Evolutionary conservation across 2,888 invertebrate genomes (phyloP).

Genomic region (Nemurella pictetii): DNA sequence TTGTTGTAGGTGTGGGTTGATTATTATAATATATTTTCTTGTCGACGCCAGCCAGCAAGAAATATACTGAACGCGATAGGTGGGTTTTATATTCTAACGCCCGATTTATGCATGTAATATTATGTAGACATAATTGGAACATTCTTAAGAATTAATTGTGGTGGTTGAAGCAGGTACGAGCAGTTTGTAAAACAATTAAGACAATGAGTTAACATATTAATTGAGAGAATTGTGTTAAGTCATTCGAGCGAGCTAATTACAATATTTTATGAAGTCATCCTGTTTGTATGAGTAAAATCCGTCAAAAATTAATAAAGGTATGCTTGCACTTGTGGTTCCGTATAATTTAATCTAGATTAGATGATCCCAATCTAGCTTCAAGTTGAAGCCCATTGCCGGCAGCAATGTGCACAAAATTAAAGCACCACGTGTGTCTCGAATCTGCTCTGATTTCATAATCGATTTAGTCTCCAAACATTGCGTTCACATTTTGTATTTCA

Average conservation of each 20-base stretch:
- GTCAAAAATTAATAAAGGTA: slow-evolving; percentile 10
- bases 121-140: slow-evolving; percentile 15
- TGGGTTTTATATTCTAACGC: slow-evolving; percentile 17
- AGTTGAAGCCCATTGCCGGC: not conserved
- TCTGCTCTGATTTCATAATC: not conserved
- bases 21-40: not conserved
- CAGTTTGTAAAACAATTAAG: slow-evolving; percentile 29
- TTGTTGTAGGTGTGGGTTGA: not conserved
- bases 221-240: slow-evolving; percentile 36
- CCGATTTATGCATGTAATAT: slow-evolving; percentile 7
- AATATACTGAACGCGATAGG: slow-evolving; percentile 1
- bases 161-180: not conserved
- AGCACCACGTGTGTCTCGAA: not conserved
- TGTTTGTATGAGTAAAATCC: slow-evolving; percentile 9
- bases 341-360: not conserved
- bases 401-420: not conserved
- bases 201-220: slow-evolving; percentile 38
- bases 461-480: not conserved
- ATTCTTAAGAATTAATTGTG: slow-evolving; percentile 17
- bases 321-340: not conserved
- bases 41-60: not conserved
- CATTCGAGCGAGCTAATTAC: slow-evolving; percentile 29
- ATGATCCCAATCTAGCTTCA: not conserved
- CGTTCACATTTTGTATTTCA: too few relatives aligned
- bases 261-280: slow-evolving; percentile 30